Evolutionary conservation across 1,140 invertebrate species (phyloP).

Genomic region (Bactericera cockerelli): DNA sequence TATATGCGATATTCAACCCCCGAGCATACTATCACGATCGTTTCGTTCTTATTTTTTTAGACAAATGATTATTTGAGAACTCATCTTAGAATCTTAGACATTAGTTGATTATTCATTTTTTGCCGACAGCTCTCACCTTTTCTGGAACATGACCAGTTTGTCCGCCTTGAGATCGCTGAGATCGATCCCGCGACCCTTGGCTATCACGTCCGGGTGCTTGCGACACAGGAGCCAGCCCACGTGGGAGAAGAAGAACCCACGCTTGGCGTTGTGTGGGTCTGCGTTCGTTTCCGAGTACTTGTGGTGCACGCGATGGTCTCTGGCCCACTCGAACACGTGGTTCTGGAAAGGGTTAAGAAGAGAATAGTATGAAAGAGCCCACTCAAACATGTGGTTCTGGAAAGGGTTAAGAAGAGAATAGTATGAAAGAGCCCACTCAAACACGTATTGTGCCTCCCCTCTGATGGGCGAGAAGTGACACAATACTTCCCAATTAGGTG

Average conservation of each 20-base stretch:
- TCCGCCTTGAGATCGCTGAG: conserved; percentile 71
- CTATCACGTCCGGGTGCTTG: conserved; percentile 70
- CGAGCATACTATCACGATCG: too few species aligned
- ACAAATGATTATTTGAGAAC: too few species aligned
- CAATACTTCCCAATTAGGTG: too few species aligned
- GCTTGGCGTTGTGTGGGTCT: conserved; percentile 62
- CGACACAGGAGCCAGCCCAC: conserved; percentile 75
- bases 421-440: conserved; percentile 30
- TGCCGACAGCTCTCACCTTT: conserved; percentile 59
- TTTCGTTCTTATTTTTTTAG: too few species aligned
- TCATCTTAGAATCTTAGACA: too few species aligned
- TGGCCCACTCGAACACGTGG: conserved; percentile 42
- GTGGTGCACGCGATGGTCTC: conserved; percentile 79
- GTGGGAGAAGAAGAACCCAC: conserved; percentile 78
- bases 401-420: too few species aligned
- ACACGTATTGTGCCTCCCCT: too few species aligned
- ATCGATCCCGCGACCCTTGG: conserved; percentile 60
- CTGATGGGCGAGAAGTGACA: too few species aligned
- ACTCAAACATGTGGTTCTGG: conserved; percentile 66
- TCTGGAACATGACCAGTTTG: conserved; percentile 71
- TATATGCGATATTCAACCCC: too few species aligned
- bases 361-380: too few species aligned
- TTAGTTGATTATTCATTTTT: too few species aligned
- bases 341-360: too few species aligned
- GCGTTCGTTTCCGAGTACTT: conserved; percentile 84